Evolutionary conservation across 2,888 invertebrate species (phyloP), one percentile per base, ranked within the genome.

Genomic region (Hemithea aestivaria): DNA sequence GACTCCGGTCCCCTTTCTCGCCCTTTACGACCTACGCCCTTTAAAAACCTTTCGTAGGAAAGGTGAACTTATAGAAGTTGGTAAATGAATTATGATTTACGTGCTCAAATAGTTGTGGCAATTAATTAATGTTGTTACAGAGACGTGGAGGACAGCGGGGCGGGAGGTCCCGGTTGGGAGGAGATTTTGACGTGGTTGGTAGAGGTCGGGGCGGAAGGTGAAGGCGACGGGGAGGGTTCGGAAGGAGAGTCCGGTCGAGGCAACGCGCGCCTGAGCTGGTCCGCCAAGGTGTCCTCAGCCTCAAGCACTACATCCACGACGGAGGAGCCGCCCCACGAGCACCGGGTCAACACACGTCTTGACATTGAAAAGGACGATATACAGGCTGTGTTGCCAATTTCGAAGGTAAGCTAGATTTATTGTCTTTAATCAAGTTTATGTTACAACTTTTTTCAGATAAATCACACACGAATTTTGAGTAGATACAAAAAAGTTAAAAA

Each of bases 351-450:
- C 43, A 94, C 95, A 1, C 89, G 95, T 52, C 89, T 97, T 28
- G 95, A 96, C 66, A 94, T 97, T 46, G 95, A 96, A 71, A 97
- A 97, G 71, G 97, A 97, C 71, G 96, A 96, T 66, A 96, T 96
- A 42, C 96, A 96, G 79, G 95, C 96, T 10, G 96, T 97, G 7
- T 88, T 97, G 11, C 96, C 97, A 8, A 96, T 97, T 71, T 96
- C 96, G 41, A 97, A 97, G 93, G 96, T 96, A 79, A 73, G 51
- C 36, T 24, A 8, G 23, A 7, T 7, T 11, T 6, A 16, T 16
- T 16, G 16, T 16, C 16, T 16, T 16, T 16, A 16, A 4, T 16
- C 16, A n/a, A n/a, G n/a, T 16, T 16, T 5, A 16, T 16, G 16
- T 16, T 16, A n/a, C n/a, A n/a, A n/a, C n/a, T n/a, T n/a, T n/a